phyloP scores from a whole-genome alignment of 1,140 invertebrate species.

The Penaeus japonicus region DNA sequence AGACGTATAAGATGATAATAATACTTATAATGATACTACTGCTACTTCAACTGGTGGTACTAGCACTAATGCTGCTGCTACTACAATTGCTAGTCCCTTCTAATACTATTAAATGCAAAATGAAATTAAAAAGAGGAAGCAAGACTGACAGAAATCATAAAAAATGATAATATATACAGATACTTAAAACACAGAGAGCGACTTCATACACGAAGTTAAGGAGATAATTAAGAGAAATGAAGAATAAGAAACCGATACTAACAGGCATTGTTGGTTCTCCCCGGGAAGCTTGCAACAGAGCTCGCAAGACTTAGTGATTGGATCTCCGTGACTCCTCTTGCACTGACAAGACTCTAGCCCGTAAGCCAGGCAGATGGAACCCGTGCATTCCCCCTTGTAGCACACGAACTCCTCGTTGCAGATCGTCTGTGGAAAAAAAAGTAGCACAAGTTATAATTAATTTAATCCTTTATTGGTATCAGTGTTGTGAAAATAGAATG shows the following conservation, averaged over 20 bases:
- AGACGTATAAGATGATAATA: background rate
- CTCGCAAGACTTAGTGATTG: slow-evolving; percentile 85
- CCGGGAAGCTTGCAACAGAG: slow-evolving; percentile 88
- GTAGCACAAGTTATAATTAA: background rate
- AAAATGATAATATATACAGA: no score
- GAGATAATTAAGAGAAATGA: background rate
- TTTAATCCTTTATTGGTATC: no score
- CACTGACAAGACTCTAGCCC: slow-evolving; percentile 96
- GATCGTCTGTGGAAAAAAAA: slow-evolving; percentile 70
- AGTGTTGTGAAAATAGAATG: no score
- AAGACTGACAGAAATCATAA: no score
- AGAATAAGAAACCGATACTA: slow-evolving; percentile 58
- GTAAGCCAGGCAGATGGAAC: slow-evolving; percentile 91
- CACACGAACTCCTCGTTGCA: slow-evolving; percentile 94
- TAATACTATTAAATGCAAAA: background rate
- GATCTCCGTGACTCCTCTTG: slow-evolving; percentile 72
- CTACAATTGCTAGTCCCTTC: background rate
- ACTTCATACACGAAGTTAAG: background rate
- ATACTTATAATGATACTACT: background rate
- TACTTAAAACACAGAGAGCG: background rate
- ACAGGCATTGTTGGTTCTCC: slow-evolving; percentile 78
- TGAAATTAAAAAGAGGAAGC: no score
- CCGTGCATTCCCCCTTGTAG: slow-evolving; percentile 93
- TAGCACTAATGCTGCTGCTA: background rate
- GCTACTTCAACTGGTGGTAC: background rate